A percentile compares a stretch with the other conserved stretches of the same genome.
Evolutionary conservation across 2,888 invertebrate genomes (phyloP).

Genomic region (Petrophora chlorosata): DNA sequence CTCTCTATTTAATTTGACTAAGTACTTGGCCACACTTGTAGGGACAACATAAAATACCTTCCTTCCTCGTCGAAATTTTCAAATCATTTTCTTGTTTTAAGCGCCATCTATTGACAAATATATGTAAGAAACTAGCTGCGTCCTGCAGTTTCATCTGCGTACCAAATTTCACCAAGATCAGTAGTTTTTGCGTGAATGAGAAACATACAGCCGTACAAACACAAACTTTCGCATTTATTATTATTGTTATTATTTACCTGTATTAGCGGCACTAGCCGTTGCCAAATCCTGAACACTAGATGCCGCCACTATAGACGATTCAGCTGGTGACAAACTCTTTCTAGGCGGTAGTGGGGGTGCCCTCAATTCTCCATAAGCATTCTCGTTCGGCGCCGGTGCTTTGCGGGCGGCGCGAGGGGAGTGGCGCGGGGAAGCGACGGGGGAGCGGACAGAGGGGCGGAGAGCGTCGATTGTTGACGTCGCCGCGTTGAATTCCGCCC

Average conservation of each 20-base stretch:
- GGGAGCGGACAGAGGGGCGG: slow-evolving; percentile 76
- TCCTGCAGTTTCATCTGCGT: too few species aligned
- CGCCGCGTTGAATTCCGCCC: slow-evolving; percentile 86
- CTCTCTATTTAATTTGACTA: too few species aligned
- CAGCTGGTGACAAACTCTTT: slow-evolving; percentile 80
- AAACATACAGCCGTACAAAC: too few species aligned
- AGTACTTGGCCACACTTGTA: too few species aligned
- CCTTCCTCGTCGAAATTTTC: too few species aligned
- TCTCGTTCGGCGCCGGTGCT: slow-evolving; percentile 57
- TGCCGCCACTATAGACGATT: slow-evolving; percentile 60
- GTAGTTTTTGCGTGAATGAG: too few species aligned
- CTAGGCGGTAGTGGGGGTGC: slow-evolving; percentile 83
- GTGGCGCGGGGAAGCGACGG: slow-evolving; percentile 83
- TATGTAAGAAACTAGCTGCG: too few species aligned
- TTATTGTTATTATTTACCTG: slow-evolving; percentile 46
- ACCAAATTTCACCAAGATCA: too few species aligned
- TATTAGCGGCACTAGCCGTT: slow-evolving; percentile 56
- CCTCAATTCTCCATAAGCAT: slow-evolving; percentile 72
- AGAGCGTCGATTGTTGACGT: slow-evolving; percentile 85
- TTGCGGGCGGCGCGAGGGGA: slow-evolving; percentile 64
- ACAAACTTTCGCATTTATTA: too few species aligned
- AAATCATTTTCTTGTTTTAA: too few species aligned
- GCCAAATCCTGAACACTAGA: slow-evolving; percentile 75
- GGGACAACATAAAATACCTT: too few species aligned
- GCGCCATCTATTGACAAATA: neutral